Evolutionary conservation across 2,888 invertebrate genomes (phyloP), one percentile per base, ranked within the genome.

Genomic region (Epiblema foenella): DNA sequence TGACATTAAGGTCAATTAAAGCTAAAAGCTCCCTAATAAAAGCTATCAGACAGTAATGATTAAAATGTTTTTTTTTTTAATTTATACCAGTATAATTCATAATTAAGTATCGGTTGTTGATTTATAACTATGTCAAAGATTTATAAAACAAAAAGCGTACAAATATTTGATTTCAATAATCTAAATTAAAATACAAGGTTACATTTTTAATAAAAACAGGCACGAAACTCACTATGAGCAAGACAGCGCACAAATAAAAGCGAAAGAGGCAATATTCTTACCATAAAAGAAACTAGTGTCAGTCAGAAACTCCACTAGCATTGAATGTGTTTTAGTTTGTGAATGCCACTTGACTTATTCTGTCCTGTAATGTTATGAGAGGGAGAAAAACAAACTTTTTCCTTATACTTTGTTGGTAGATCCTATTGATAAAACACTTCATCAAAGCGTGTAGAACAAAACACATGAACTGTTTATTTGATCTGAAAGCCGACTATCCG

Each of bases 401-500:
- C 64, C 59, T 42, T 2, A n/a, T 42, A 20, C 24, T 42, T 18
- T 18, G 17, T 24, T 56, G 49, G 37, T 67, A 24, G 37, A 29
- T 12, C 29, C 29, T 37, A n/a, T n/a, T 60, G 11, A 24, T 46
- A 54, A 33, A 66, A 65, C 59, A 54, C 52, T 66, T 70, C 39
- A 66, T 66, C 54, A 70, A 65, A 70, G 29, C 57, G n/a, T 39
- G 64, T 64, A 51, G 51, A 42, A 49, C 46, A 49, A 60, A 46
- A 66, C 33, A 65, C n/a, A 59, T 46, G 15, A 57, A 24, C 39
- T 56, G 66, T 71, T 62, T 71, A 56, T 66, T 71, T 24, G 15
- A 56, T n/a, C 33, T 15, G 29, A 42, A 29, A 42, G 15, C 7
- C 7, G 18, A 11, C 10, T 4, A 18, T 46, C 5, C 8, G 42